phyloP scores from a whole-genome alignment of 35 echinoderm and acorn worm genomes.

The Amphiura filiformis region DNA sequence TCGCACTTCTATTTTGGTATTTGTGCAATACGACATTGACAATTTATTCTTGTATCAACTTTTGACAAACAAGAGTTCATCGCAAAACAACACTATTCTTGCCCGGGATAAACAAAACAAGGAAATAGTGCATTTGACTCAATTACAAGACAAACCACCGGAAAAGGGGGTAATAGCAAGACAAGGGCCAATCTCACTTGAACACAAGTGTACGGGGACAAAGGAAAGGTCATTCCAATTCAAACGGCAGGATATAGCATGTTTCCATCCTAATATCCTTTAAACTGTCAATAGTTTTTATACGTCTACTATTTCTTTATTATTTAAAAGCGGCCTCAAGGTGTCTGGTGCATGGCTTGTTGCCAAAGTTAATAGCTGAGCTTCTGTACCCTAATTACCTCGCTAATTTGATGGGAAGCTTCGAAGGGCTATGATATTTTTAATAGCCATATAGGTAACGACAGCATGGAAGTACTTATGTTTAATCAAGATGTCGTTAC shows the following conservation, averaged over 20 bases:
- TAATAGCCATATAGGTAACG: no score
- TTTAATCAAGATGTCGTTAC: no score
- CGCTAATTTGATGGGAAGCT: no score
- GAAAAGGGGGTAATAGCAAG: not conserved
- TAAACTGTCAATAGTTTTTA: no score
- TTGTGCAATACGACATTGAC: not conserved
- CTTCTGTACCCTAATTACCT: no score
- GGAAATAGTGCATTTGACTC: not conserved
- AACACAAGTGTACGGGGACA: not conserved
- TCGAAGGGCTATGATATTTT: no score
- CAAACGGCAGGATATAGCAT: not conserved
- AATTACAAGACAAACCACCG: not conserved
- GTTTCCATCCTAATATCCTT: not conserved
- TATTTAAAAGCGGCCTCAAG: no score
- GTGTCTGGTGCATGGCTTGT: no score
- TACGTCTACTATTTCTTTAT: no score
- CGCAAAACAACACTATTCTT: not conserved
- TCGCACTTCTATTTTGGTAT: not conserved
- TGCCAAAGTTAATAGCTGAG: no score
- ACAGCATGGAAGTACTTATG: no score
- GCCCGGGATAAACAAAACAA: not conserved
- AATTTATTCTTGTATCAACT: not conserved
- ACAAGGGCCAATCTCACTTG: not conserved
- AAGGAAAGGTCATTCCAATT: not conserved
- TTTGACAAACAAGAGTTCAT: slow-evolving; percentile 3